Evolutionary conservation across 2,797 vertebrate genomes (phyloP), one percentile per base, ranked within the genome.

Genomic region (Vespertilio murinus): DNA sequence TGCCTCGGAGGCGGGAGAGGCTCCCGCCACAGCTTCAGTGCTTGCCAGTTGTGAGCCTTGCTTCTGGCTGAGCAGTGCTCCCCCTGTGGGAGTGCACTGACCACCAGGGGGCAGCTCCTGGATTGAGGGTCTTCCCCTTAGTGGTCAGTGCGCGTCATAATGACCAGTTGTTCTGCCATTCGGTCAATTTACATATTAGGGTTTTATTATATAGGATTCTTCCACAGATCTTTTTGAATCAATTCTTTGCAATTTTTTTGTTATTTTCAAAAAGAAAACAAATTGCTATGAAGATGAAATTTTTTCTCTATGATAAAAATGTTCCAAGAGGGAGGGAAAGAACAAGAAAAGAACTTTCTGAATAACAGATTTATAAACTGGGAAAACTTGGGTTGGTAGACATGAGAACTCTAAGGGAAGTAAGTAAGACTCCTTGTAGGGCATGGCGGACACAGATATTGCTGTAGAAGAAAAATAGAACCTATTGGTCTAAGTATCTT

Each of bases 301-400:
- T 95, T 92, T 92, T 88, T 13, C 89, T 91, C 22, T 33, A 45
- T n/a, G 28, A 13, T 92, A 83, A 95, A 96, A 90, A 82, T 25
- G 30, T 91, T 71, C 13, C 33, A 77, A 70, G n/a, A 96, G 8
- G 28, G 14, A 94, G 65, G 52, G 20, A 30, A 92, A 90, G 42
- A 77, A 47, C 0, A 82, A 89, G 52, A 79, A 88, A 64, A 82
- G 30, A 90, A 54, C 38, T 82, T 88, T 84, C 42, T 88, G 42
- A 80, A 81, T 56, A 84, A 80, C 13, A 92, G 52, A 35, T 3
- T 49, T 64, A 59, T 23, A 67, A 84, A 42, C 22, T 79, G 11
- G 6, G 82, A 54, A 91, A 56, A 4, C 35, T 47, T 3, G 1
- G 28, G 8, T 11, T n/a, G 33, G 52, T 18, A 77, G 52, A 65